Evolutionary conservation across 2,888 invertebrate species (phyloP).

Genomic region (Athripsodes cinereus): DNA sequence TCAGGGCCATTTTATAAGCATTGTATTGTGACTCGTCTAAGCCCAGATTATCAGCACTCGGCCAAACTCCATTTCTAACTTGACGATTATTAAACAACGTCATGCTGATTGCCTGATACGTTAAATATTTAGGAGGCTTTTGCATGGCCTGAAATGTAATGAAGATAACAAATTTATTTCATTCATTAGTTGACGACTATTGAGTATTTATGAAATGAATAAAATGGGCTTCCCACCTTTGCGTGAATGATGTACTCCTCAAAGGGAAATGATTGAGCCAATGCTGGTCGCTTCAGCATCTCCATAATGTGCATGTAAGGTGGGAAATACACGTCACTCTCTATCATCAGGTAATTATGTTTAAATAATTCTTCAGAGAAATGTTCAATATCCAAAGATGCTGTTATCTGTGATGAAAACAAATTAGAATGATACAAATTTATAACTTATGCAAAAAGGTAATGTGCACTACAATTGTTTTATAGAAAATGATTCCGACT

Average conservation of each 20-base stretch:
- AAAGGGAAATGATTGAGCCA: conserved; percentile 57
- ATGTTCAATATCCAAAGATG: neutral
- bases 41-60: conserved; percentile 38
- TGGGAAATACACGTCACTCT: conserved; percentile 75
- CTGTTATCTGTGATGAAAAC: neutral
- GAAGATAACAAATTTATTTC: neutral
- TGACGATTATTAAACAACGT: neutral
- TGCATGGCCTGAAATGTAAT: neutral
- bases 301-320: conserved; percentile 68
- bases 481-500: too few relatives aligned
- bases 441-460: neutral
- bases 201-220: neutral
- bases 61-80: conserved; percentile 37
- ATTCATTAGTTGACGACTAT: neutral
- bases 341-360: conserved; percentile 55
- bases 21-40: conserved; percentile 61
- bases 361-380: conserved; percentile 22
- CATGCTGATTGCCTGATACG: neutral
- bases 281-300: conserved; percentile 55
- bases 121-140: neutral
- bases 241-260: conserved; percentile 59
- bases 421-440: too few relatives aligned
- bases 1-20: conserved; percentile 63
- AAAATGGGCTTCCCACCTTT: conserved; percentile 33
- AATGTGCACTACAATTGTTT: too few relatives aligned